Evolutionary conservation across 2,797 vertebrate species (phyloP).

Genomic region (Gobionotothen gibberifrons): DNA sequence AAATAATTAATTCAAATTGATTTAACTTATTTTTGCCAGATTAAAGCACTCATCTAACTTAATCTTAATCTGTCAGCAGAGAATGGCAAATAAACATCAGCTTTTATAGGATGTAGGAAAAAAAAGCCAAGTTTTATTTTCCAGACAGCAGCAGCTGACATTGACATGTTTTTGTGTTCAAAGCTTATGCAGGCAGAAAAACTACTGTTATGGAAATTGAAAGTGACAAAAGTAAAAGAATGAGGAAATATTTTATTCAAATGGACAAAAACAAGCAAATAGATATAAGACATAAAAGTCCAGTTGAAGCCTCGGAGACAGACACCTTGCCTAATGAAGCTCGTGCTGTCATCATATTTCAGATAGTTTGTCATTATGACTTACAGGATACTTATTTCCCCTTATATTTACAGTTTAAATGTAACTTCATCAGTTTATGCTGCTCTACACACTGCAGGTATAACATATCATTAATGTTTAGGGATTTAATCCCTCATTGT

Average conservation of each 20-base stretch:
- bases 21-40: background rate
- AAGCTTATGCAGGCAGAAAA: background rate
- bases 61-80: background rate
- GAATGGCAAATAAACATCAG: rapidly evolving
- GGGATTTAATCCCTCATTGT: background rate
- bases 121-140: conserved; percentile 59
- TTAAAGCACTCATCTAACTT: no score
- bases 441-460: background rate
- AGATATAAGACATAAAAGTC: no score
- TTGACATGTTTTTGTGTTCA: no score
- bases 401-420: no score
- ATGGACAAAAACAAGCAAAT: no score
- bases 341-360: no score
- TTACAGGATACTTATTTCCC: no score
- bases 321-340: no score
- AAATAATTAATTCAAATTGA: background rate
- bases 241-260: background rate
- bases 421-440: no score
- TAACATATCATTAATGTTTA: background rate
- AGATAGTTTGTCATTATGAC: no score
- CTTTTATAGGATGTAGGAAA: conserved; percentile 30
- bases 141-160: background rate
- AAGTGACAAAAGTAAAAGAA: background rate
- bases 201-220: background rate
- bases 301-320: no score